phyloP scores from a whole-genome alignment of 1,140 invertebrate genomes.

The Helicoverpa armigera region DNA sequence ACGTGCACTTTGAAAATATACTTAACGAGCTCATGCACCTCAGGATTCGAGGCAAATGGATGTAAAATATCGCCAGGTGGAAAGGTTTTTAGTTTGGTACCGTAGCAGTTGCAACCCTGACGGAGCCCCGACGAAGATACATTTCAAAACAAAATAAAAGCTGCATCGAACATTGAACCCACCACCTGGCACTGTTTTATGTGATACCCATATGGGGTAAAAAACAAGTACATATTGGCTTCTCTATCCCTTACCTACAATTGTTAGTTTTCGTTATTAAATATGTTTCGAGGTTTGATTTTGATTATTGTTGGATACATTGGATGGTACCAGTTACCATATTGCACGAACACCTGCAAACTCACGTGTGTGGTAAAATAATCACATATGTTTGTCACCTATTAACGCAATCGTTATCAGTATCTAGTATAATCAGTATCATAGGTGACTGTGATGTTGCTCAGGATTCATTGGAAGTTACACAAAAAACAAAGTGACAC shows the following conservation, averaged over 20 bases:
- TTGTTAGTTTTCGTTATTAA: neutral
- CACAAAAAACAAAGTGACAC: slow-evolving; percentile 25
- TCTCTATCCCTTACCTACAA: neutral
- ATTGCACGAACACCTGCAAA: neutral
- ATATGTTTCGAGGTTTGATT: neutral
- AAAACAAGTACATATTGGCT: slow-evolving; percentile 28
- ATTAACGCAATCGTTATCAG: neutral
- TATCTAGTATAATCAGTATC: neutral
- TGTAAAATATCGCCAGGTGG: slow-evolving; percentile 68
- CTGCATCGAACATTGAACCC: slow-evolving; percentile 75
- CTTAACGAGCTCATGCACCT: slow-evolving; percentile 8
- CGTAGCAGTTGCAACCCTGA: slow-evolving; percentile 47
- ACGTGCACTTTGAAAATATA: slow-evolving; percentile 1
- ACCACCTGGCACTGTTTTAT: slow-evolving; percentile 73
- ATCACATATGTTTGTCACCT: neutral
- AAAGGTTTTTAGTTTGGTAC: slow-evolving; percentile 57
- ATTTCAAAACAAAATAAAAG: slow-evolving; percentile 73
- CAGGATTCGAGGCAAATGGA: slow-evolving; percentile 7
- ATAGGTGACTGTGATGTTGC: neutral
- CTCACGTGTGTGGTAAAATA: too few species aligned
- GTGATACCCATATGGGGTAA: slow-evolving; percentile 45
- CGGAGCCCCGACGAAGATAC: slow-evolving; percentile 59
- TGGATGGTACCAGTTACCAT: neutral
- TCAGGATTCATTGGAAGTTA: slow-evolving; percentile 17
- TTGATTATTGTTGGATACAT: neutral